Base-by-base conservation (phyloP, 2,888 invertebrate genomes). In the Cabera pusaria region DNA sequence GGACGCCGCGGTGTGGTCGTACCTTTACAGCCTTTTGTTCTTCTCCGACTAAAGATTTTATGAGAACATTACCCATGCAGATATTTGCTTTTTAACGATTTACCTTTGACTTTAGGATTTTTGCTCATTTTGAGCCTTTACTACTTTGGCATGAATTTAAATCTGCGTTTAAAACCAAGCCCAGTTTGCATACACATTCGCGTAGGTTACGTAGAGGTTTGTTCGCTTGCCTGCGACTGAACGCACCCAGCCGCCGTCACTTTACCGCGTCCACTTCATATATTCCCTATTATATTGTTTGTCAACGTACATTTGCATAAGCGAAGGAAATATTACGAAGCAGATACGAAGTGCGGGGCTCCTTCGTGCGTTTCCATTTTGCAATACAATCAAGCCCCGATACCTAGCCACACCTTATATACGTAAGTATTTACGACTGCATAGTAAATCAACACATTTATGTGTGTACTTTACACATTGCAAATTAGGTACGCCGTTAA, bases 301-400 rank as follows among this genome's bases (percentile, higher is more conserved):
- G 78, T 75, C 73, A 76, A 74, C 79, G 67, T 32, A 31, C 66
- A 81, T 85, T 84, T 81, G 73, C 84, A 81, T 84, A 80, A 76
- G 65, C 70, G 55, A 71, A 70, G 80, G 73, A 78, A 77, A 76
- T 70, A 73, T 72, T 72, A 35, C 39, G 31, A 37, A 27, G 21
- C 37, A 42, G 22, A 29, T 38, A 44, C 44, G 31, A 10, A 29
- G 33, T 31, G 11, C 28, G 56, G 66, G 24, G 28, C 35, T 29
- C 29, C 27, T 22, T 41, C 35, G 19, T 65, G 71, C 64, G 76
- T 73, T 78, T 79, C 72, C 71, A 81, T 83, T 81, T 84, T 78
- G 83, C 79, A 84, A 76, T 72, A 74, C 73, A 80, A 79, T 77
- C 72, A 72, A 64, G n/a, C 64, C 64, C 64, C 67, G 70, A 71